These are phyloP conservation scores for Dreissena polymorpha DNA, from an alignment of 1,140 invertebrate genomes.

Conservation along the genomic window DNA sequence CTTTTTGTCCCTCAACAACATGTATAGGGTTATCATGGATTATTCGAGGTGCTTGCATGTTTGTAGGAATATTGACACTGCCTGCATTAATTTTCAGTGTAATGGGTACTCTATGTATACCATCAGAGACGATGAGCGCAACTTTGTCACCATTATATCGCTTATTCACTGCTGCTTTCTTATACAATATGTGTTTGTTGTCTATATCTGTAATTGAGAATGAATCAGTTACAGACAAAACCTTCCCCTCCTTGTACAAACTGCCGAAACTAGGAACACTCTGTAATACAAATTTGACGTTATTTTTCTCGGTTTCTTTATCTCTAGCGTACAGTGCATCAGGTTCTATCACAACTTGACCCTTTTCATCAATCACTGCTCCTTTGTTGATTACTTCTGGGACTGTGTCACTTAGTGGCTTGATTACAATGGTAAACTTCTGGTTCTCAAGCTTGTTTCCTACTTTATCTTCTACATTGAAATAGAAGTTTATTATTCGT, in stretches of 20 bases:
- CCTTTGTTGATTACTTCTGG: conserved; percentile 76
- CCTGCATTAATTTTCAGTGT: conserved; percentile 71
- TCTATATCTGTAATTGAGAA: conserved; percentile 74
- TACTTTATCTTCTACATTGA: conserved; percentile 76
- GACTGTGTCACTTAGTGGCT: conserved; percentile 79
- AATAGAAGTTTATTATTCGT: conserved; percentile 77
- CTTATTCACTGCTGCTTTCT: conserved; percentile 66
- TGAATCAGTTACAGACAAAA: conserved; percentile 70
- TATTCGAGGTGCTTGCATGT: conserved; percentile 74
- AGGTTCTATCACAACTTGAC: conserved; percentile 66
- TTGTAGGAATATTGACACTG: conserved; percentile 76
- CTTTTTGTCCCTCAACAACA: conserved; percentile 77
- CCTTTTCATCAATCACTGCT: conserved; percentile 75
- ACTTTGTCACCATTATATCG: conserved; percentile 75
- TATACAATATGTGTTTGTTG: conserved; percentile 74
- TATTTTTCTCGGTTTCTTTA: conserved; percentile 72
- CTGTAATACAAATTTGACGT: conserved; percentile 72
- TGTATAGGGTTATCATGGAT: conserved; percentile 64
- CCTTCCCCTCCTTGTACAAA: conserved; percentile 60
- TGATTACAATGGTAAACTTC: conserved; percentile 74
- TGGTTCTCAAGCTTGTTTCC: conserved; percentile 77
- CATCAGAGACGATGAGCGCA: conserved; percentile 78
- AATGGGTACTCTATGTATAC: conserved; percentile 76
- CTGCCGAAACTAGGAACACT: conserved; percentile 70
- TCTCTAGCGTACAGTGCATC: conserved; percentile 75